phyloP scores from a whole-genome alignment of 2,797 vertebrate species.

The Myripristis jacobus region DNA sequence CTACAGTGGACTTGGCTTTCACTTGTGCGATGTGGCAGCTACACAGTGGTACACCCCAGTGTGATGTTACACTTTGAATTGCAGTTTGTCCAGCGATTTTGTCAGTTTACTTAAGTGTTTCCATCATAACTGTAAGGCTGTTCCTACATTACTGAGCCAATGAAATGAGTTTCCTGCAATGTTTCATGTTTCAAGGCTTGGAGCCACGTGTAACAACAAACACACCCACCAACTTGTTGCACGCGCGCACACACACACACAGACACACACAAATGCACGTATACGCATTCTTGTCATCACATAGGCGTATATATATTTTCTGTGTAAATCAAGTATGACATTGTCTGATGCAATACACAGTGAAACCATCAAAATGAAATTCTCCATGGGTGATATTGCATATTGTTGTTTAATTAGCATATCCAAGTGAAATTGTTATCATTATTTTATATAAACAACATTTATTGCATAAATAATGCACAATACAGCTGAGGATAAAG shows the following conservation, averaged over 20 bases:
- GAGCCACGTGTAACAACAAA: too few relatives aligned
- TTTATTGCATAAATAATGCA: too few relatives aligned
- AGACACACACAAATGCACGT: not conserved
- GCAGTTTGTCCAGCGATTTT: conserved; percentile 27
- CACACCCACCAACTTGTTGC: conserved; percentile 26
- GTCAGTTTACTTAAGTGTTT: conserved; percentile 38
- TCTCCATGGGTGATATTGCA: too few relatives aligned
- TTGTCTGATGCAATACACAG: too few relatives aligned
- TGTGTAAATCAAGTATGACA: too few relatives aligned
- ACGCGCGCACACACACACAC: conserved; percentile 3
- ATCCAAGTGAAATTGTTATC: too few relatives aligned
- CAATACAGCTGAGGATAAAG: too few relatives aligned
- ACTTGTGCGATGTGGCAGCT: conserved; percentile 4
- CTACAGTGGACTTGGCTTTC: not conserved
- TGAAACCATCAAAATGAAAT: too few relatives aligned
- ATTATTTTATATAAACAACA: too few relatives aligned
- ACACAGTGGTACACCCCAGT: conserved; percentile 10
- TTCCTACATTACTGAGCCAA: conserved; percentile 33
- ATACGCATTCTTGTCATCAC: too few relatives aligned
- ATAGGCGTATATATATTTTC: too few relatives aligned
- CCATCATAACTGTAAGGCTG: conserved; percentile 41
- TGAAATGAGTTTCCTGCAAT: conserved; percentile 33
- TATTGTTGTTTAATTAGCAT: too few relatives aligned
- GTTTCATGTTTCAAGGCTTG: conserved; percentile 35
- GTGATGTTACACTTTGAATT: not conserved